Base-by-base conservation (phyloP, 92 coral and sea anemone species). In the Parazoanthus atlanticus region DNA sequence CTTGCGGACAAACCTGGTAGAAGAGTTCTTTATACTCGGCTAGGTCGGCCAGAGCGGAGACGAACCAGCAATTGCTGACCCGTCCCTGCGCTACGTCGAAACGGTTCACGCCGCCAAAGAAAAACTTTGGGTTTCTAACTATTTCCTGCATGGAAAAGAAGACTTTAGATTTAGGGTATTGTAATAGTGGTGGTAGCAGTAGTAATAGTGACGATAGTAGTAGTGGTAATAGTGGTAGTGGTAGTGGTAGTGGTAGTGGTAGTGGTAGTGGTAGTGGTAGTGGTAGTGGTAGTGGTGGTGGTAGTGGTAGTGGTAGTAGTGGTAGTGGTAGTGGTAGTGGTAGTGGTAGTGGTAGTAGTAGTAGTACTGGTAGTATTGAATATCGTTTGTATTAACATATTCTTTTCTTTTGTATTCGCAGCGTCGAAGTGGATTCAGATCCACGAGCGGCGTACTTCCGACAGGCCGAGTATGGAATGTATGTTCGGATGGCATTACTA, bases 401-500 rank as follows among this genome's bases (percentile, higher is more conserved):
- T 40, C 2, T 81, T 25, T 40, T 74, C 6, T 38, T 77, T 65
- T 73, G 73, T 79, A 71, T 58, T 66, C 69, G 26, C 89, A 97
- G 99, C 80, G 96, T 91, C 71, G 98, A 95, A 82, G 94, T 96
- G 0, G 99, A 96, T 64, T 92, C 96, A 0, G 99, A 96, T 80
- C 98, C 99, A 71, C 92, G 99, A 26, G 98, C 99, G 8, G 99
- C 99, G 0, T 96, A 96, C 77, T 96, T 96, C 95, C 94, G 99
- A 19, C 99, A 96, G 80, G 99, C 99, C 6, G 99, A 96, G 90
- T 96, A 95, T 65, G 99, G 99, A 65, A 96, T 96, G 99, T 96
- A 96, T 88, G 94, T 96, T 54, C 93, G 99, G 41, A 96, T 96
- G 99, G 99, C 99, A 0, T 91, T 96, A 25, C 94, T 96, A 9